phyloP scores from a whole-genome alignment of 2,797 vertebrate genomes.

The Scolopax rusticola region DNA sequence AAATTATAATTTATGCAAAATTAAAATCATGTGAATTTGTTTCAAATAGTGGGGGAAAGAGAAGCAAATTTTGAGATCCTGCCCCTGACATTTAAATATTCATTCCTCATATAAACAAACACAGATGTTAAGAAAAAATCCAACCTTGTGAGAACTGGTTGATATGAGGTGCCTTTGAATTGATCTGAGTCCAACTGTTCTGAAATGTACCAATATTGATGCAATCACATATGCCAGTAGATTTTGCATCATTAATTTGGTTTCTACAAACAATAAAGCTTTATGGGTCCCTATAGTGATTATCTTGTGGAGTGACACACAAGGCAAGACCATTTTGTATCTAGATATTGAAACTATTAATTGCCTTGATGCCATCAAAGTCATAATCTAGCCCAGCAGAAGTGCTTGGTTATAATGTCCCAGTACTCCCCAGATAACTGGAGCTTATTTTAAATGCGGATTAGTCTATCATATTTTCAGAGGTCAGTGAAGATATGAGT shows the following conservation, averaged over 20 bases:
- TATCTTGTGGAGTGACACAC: conserved; percentile 29
- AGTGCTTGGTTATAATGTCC: background rate
- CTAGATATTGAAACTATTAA: conserved; percentile 64
- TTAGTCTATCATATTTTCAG: background rate
- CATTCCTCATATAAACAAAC: conserved; percentile 60
- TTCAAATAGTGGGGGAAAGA: background rate
- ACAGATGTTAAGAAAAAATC: conserved; percentile 43
- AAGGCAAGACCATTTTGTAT: background rate
- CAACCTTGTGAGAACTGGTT: conserved; percentile 30
- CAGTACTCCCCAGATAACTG: background rate
- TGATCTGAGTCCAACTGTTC: background rate
- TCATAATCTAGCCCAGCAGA: conserved; percentile 46
- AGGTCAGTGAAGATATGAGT: background rate
- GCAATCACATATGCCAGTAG: conserved; percentile 14
- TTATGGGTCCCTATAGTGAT: conserved; percentile 52
- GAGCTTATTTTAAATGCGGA: conserved; percentile 23
- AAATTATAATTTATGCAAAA: conserved; percentile 13
- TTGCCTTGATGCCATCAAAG: conserved; percentile 25
- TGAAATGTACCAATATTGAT: conserved; percentile 21
- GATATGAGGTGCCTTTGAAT: conserved; percentile 43
- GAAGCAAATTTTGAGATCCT: conserved; percentile 13
- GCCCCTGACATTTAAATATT: conserved; percentile 43
- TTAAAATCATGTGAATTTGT: conserved; percentile 10
- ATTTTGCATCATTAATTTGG: conserved; percentile 62
- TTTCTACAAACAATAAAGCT: conserved; percentile 55